These are phyloP conservation scores for Cephalopholis sonnerati DNA, from an alignment of 2,113 vertebrate genomes.

Conservation along the genomic window DNA sequence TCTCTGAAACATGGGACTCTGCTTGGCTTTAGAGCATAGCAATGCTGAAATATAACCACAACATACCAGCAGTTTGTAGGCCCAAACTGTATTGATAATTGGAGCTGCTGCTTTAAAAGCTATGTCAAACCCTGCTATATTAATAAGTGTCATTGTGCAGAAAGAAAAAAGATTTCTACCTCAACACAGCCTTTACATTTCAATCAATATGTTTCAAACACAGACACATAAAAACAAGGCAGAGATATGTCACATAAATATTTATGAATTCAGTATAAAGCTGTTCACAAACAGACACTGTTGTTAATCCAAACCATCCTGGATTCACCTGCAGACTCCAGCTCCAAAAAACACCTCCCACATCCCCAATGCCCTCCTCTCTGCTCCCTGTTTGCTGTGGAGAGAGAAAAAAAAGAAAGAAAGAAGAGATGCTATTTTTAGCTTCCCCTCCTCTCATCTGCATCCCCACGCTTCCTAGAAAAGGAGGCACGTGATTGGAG, in stretches of 20 bases:
- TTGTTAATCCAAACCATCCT: neutral
- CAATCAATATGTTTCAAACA: neutral
- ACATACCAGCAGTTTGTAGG: neutral
- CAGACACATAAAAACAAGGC: neutral
- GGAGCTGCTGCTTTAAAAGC: neutral
- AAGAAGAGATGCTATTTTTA: conserved; percentile 74
- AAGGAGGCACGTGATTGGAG: conserved; percentile 71
- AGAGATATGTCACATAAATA: neutral
- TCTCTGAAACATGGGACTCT: neutral
- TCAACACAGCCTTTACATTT: neutral
- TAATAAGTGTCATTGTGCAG: neutral
- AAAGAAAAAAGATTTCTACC: neutral
- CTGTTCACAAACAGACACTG: neutral
- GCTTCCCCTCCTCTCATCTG: conserved; percentile 72
- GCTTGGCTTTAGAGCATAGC: neutral
- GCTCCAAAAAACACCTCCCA: conserved; percentile 24
- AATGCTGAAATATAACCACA: neutral
- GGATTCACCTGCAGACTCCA: conserved; percentile 63
- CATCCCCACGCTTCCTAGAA: conserved; percentile 72
- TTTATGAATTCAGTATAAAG: neutral
- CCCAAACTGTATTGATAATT: neutral
- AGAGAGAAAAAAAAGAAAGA: conserved; percentile 26
- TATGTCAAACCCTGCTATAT: neutral
- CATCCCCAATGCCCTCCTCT: conserved; percentile 35
- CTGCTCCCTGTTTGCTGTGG: conserved; percentile 59